These are phyloP conservation scores for Tachystola acroxantha DNA, from an alignment of 2,888 invertebrate genomes.

Conservation along the genomic window DNA sequence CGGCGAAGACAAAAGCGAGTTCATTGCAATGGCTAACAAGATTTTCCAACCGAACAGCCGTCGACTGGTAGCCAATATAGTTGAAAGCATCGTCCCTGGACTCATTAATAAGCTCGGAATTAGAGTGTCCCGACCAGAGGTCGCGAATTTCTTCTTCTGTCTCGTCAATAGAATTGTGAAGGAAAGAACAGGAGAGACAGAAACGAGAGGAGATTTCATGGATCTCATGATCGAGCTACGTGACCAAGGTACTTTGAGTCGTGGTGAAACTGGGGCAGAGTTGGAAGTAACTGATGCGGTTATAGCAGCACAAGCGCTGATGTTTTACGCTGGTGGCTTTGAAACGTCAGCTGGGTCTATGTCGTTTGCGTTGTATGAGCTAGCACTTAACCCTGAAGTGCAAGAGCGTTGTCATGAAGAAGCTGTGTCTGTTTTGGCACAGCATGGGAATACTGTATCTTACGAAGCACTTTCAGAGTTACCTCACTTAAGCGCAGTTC, in stretches of 20 bases:
- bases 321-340: conserved; percentile 47
- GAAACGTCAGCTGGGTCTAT: conserved; percentile 49
- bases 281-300: conserved; percentile 31
- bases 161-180: conserved; percentile 26
- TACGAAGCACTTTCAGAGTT: conserved; percentile 38
- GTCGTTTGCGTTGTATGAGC: conserved; percentile 30
- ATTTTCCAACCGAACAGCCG: conserved; percentile 18
- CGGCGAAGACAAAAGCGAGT: conserved; percentile 28
- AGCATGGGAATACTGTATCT: conserved; percentile 19
- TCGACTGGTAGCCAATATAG: conserved; percentile 7
- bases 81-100: conserved; percentile 24
- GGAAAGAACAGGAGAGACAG: conserved; percentile 28
- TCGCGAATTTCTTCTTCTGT: conserved; percentile 21
- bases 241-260: conserved; percentile 28
- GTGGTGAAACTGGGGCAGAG: conserved; percentile 23
- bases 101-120: conserved; percentile 13
- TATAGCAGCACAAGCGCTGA: conserved; percentile 34
- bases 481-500: conserved; percentile 35
- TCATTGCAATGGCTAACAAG: conserved; percentile 26
- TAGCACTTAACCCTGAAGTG: conserved; percentile 33
- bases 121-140: conserved; percentile 16
- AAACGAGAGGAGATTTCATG: conserved; percentile 34
- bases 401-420: conserved; percentile 34
- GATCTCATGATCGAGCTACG: conserved; percentile 37
- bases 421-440: conserved; percentile 23